A percentile compares a stretch with the other conserved stretches of the same genome.
Evolutionary conservation across 2,797 vertebrate species (phyloP).

Genomic region (Anniella stebbinsi): DNA sequence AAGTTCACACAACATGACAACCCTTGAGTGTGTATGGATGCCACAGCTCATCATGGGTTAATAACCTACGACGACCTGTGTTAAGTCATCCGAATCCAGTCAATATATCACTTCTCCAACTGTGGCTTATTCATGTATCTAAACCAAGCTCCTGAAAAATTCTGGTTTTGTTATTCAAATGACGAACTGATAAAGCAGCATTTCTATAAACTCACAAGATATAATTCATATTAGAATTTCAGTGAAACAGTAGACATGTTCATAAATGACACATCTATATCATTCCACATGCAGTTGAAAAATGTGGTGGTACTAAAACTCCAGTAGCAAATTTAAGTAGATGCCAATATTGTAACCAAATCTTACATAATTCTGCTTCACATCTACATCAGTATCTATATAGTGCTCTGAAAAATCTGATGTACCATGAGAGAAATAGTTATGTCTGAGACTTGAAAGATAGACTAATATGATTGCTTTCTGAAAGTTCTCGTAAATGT

Average conservation of each 20-base stretch:
- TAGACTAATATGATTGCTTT: slow-evolving; percentile 5
- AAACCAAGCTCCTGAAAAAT: not conserved
- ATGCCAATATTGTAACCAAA: not conserved
- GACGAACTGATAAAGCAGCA: not conserved
- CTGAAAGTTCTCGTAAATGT: slow-evolving; percentile 8
- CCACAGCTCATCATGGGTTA: too few species aligned
- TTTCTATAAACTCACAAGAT: not conserved
- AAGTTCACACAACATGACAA: too few species aligned
- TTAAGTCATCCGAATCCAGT: too few species aligned
- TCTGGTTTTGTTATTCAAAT: not conserved
- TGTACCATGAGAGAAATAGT: not conserved
- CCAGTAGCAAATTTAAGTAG: not conserved
- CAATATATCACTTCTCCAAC: not conserved
- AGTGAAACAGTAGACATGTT: not conserved
- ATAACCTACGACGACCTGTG: too few species aligned
- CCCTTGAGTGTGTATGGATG: too few species aligned
- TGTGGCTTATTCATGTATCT: not conserved
- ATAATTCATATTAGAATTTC: not conserved
- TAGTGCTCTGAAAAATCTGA: slow-evolving; percentile 1
- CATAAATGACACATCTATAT: not conserved
- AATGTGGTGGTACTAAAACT: not conserved
- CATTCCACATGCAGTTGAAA: not conserved
- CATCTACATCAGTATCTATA: not conserved
- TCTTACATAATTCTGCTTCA: not conserved
- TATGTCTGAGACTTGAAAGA: not conserved